Evolutionary conservation across 2,888 invertebrate species (phyloP), one percentile per base, ranked within the genome.

Genomic region (Macaria notata): DNA sequence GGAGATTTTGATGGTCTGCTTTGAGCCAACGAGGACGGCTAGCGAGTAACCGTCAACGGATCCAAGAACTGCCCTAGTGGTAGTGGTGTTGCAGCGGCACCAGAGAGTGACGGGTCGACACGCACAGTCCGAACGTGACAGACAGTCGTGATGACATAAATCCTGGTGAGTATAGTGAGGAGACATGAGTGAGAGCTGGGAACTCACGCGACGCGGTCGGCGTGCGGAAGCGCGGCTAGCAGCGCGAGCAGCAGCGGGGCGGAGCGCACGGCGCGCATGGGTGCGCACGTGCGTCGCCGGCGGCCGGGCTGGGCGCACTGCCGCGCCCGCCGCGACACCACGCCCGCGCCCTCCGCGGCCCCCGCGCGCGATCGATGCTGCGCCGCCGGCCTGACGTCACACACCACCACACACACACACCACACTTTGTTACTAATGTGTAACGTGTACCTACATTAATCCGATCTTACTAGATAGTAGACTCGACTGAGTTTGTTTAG

Each of bases 171-270:
- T n/a, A n/a, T n/a, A n/a, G n/a, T n/a, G n/a, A n/a, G n/a, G n/a
- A n/a, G n/a, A n/a, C n/a, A n/a, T n/a, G 47, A 38, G 43, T 41
- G 47, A 8, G 8, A 41, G 7, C 31, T 51, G 46, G 51, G 48
- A 63, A 78, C 78, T 78, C 74, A 78, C 78, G 73, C 76, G 73
- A 78, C 78, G 67, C 73, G 78, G 72, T 71, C 69, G 70, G 76
- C 78, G 71, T 70, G 77, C 70, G 78, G 78, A 73, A 76, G 65
- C 64, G 73, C 71, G 60, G 78, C 75, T 64, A 67, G 75, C 76
- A 78, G 74, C 68, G 78, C 78, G 58, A 77, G 63, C 69, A 78
- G 74, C 71, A 65, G 75, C 70, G 70, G 73, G 62, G 71, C 71
- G 73, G 72, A 56, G 62, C 75, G 71, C 66, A 69, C 66, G 69